A percentile compares a stretch with the other conserved stretches of the same genome.
phyloP scores from a whole-genome alignment of 2,888 invertebrate species.

The Acleris literana region DNA sequence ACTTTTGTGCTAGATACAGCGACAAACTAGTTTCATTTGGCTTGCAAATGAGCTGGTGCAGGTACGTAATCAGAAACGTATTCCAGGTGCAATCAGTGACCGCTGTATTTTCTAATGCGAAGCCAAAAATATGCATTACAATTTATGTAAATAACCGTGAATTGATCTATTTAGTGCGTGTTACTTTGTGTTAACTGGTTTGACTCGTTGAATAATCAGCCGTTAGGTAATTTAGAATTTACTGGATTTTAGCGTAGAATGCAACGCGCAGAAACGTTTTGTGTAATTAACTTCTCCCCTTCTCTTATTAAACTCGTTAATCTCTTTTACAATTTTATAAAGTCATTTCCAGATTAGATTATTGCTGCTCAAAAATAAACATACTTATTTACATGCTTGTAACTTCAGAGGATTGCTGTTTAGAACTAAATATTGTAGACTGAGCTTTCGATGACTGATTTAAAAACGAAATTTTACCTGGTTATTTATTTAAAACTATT shows the following conservation, averaged over 20 bases:
- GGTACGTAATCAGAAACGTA: slow-evolving; percentile 24
- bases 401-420: too few relatives aligned
- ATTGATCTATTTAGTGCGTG: slow-evolving; percentile 21
- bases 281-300: too few relatives aligned
- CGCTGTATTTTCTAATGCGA: slow-evolving; percentile 17
- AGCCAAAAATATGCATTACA: slow-evolving; percentile 16
- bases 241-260: neutral
- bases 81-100: slow-evolving; percentile 16
- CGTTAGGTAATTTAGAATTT: neutral
- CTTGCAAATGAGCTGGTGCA: slow-evolving; percentile 38
- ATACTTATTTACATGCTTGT: too few relatives aligned
- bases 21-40: slow-evolving; percentile 38
- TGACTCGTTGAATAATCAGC: slow-evolving; percentile 6
- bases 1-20: slow-evolving; percentile 36
- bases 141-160: slow-evolving; percentile 19
- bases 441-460: too few relatives aligned
- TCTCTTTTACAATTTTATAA: too few relatives aligned
- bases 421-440: too few relatives aligned
- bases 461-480: too few relatives aligned
- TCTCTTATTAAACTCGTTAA: too few relatives aligned
- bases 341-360: too few relatives aligned
- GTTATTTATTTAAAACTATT: too few relatives aligned
- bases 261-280: too few relatives aligned
- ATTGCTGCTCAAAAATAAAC: too few relatives aligned
- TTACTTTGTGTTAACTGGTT: slow-evolving; percentile 5